Evolutionary conservation across 2,888 invertebrate species (phyloP), one percentile per base, ranked within the genome.

Genomic region (Colostygia pectinataria): DNA sequence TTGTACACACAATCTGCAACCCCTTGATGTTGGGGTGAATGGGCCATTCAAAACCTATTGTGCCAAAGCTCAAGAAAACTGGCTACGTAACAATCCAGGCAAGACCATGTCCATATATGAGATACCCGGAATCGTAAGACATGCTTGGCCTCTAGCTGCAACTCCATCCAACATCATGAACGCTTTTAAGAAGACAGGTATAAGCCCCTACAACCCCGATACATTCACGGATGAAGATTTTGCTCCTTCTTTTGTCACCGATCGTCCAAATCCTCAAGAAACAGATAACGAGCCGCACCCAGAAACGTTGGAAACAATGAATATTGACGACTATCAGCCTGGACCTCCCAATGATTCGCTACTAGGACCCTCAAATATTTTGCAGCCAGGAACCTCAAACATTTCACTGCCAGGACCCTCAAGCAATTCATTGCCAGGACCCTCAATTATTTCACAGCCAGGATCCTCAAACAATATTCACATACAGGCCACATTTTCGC

Each of bases 21-120:
- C 62, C 10, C 39, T 59, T 4, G 60, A 62, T 48, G 54, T 54
- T 4, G 59, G 53, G n/a, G 50, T 61, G 1, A 52, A 60, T 54
- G 60, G 57, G 1, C 57, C 57, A 2, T 57, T 64, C 20, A 61
- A 64, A 53, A 29, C 33, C 0, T 54, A 61, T 38, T 56, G 52
- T 46, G 39, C 51, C 5, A 60, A 51, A 40, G 59, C 55, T 12
- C 54, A 57, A 43, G 43, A 61, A 4, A 45, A 55, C 32, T 62
- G 61, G 61, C 18, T 57, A 14, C 32, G 39, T 12, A 55, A 40
- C 38, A 48, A 55, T 13, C 60, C 57, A 2, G 53, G 54, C 10
- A 54, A 59, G 23, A 49, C 44, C 14, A 57, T 62, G 20, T 14
- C 32, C 3, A 32, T 32, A 6, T 32, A 32, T 32, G 8, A 25